Base-by-base conservation (phyloP, 2,888 invertebrate species). In the Axea sp. region DNA sequence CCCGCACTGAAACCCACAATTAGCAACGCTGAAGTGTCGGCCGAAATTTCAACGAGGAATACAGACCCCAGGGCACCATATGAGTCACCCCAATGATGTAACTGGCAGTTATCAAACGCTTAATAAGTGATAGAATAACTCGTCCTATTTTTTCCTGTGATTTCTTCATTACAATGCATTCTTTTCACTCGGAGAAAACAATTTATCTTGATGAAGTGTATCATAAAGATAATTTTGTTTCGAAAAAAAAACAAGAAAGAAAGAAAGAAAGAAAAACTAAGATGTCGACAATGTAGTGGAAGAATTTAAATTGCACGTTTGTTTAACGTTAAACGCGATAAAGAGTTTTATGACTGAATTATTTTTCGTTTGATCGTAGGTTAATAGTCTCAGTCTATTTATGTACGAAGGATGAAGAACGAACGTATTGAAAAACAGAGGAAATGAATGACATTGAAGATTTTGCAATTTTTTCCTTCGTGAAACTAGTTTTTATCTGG, bases 101-200 rank as follows among this genome's bases (percentile, higher is more conserved):
- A 64, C 53, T 64, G 53, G 64, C 53, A 33, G 53, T 53, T 64
- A 64, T 53, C 51, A 64, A 64, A 43, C n/a, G 33, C 24, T 31
- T 15, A 64, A 51, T n/a, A 12, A 57, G 14, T 39, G 64, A 53
- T 64, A 53, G 53, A 43, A 7, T 24, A 41, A 15, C 3, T 17
- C 2, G 8, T 28, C 37, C 15, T 15, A 39, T 49, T 37, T n/a
- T 14, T 9, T 28, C 22, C 31, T 8, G 24, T 51, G 39, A 62
- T 62, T 51, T 51, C 41, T 51, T 47, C 19, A 31, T 41, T 28
- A 17, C 24, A 33, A 26, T 45, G 45, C 49, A 37, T 9, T 9
- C 45, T 33, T 33, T 55, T 55, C 11, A 39, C 11, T 24, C 33
- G 22, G 2, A 33, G 59, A 57, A 59, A 59, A 45, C 45, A 43